Base-by-base conservation (phyloP, 2,113 vertebrate genomes). In the Lasiurus cinereus region DNA sequence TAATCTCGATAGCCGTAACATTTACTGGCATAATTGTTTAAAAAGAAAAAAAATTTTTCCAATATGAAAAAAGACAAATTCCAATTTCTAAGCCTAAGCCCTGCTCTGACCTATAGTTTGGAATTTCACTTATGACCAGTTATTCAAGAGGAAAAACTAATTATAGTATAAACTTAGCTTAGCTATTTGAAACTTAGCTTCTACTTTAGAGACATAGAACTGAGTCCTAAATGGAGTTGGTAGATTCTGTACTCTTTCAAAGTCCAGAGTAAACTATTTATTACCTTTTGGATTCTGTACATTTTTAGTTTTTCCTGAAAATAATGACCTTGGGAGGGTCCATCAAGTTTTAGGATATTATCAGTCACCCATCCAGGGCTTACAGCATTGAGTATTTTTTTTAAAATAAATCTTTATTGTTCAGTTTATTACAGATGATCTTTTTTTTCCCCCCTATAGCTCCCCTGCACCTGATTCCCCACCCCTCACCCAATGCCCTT, bases 41-140 rank as follows among this genome's bases (percentile, higher is more conserved):
- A 86, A 50, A 43, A 66, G 27, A 66, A 90, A 76, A 64, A 83
- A 84, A 86, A 0, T 22, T 24, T 78, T 94, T 96, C 96, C 39
- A 73, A 2, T 67, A 88, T 52, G 83, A 79, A 93, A 95, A 93
- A 92, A 78, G 84, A 86, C 14, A 94, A 87, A 79, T 93, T 86
- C 52, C 69, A 62, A 31, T 69, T 80, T 80, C 50, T 93, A 72
- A 91, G 56, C 74, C 66, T 50, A 62, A 87, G 12, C 48, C 52
- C 67, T 77, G 18, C 70, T 89, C 5, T 80, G 83, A 93, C 79
- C 59, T 54, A 1, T 83, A 66, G 69, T 64, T 95, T 93, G 36
- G 86, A 83, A 91, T 96, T 95, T 91, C 27, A 64, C 83, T 88
- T 70, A 67, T 48, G 69, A 83, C 14, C 76, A 77, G 24, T 78